Conservation (phyloP, 1,140 invertebrate genomes). For the Rhizoglyphus robini region DNA sequence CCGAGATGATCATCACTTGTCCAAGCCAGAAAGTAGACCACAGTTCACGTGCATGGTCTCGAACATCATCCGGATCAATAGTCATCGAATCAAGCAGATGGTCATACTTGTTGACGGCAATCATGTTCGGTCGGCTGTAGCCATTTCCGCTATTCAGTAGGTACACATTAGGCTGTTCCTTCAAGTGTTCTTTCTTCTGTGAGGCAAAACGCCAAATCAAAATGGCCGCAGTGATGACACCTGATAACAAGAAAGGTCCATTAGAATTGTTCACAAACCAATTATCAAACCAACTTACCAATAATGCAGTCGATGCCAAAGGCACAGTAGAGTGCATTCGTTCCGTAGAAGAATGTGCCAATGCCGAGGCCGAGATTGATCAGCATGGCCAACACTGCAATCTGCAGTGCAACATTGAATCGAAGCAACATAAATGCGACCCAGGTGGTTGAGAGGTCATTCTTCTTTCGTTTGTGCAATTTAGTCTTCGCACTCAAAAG, state of each 20-base stretch:
- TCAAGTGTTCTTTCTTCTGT: neutral
- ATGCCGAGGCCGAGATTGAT: neutral
- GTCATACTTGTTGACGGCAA: neutral
- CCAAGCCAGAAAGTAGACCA: slow-evolving; percentile 10
- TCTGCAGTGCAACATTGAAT: slow-evolving; percentile 5
- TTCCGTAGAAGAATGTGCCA: neutral
- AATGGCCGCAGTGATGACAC: neutral
- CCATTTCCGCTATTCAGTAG: neutral
- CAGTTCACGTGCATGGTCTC: neutral
- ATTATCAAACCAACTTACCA: neutral
- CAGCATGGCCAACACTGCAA: neutral
- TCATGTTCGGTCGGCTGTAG: neutral
- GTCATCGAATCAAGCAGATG: neutral
- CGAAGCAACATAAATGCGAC: neutral
- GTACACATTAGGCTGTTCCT: neutral
- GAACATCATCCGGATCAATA: neutral
- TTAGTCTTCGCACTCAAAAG: too few relatives aligned
- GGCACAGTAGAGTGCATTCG: slow-evolving; percentile 9
- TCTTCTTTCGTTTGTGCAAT: neutral
- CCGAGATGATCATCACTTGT: slow-evolving; percentile 3
- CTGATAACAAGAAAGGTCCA: neutral
- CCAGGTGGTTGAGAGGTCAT: neutral
- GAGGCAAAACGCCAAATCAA: slow-evolving; percentile 9
- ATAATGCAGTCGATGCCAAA: slow-evolving; percentile 3
- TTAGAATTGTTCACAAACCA: neutral